These are phyloP conservation scores for Trichoplusia ni DNA, from an alignment of 1,140 invertebrate species.

Conservation along the genomic window DNA sequence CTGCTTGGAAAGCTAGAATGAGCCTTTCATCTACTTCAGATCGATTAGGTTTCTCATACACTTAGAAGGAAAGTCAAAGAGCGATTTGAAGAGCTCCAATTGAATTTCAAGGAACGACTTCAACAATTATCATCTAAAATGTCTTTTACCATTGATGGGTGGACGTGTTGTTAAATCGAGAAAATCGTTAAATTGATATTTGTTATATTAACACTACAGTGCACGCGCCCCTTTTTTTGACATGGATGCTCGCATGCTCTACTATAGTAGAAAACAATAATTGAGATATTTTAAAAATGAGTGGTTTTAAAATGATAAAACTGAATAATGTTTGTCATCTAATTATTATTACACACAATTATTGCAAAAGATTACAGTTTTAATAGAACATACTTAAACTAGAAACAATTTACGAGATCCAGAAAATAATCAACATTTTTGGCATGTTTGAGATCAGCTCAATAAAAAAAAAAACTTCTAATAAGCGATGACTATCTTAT, in stretches of 20 bases:
- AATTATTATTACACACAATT: no score
- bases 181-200: no score
- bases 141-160: conserved; percentile 63
- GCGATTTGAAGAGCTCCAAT: conserved; percentile 45
- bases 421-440: neutral
- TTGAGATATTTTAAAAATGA: no score
- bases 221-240: neutral
- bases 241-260: neutral
- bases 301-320: no score
- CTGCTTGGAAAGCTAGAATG: conserved; percentile 56
- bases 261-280: neutral
- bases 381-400: no score
- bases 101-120: conserved; percentile 45
- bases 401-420: no score
- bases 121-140: conserved; percentile 54
- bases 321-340: no score
- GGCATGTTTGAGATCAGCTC: neutral
- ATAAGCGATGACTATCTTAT: neutral
- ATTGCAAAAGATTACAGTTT: no score
- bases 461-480: neutral
- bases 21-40: conserved; percentile 53
- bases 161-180: no score
- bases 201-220: no score
- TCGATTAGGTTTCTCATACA: conserved; percentile 52
- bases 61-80: conserved; percentile 47